Conservation (phyloP, 2,888 invertebrate species). For the Leucozona laternaria region DNA sequence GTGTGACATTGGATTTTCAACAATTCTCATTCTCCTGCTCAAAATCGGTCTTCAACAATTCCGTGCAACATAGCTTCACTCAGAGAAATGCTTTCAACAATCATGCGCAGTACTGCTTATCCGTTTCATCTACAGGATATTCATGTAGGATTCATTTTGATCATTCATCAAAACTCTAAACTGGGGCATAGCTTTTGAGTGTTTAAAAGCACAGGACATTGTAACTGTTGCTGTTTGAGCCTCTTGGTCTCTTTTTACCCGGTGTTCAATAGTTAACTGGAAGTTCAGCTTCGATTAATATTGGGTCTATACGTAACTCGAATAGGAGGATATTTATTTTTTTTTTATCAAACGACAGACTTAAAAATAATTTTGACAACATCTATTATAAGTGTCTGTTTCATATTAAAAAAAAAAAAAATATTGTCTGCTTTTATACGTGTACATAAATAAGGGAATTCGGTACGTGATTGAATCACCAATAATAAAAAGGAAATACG, state of each 20-base stretch:
- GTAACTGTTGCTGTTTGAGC: conserved; percentile 68
- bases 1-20: conserved; percentile 48
- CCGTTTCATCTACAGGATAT: conserved; percentile 42
- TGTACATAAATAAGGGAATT: too few species aligned
- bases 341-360: background rate
- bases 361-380: background rate
- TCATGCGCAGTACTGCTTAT: conserved; percentile 61
- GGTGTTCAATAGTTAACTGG: conserved; percentile 23
- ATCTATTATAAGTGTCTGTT: background rate
- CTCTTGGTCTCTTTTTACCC: conserved; percentile 4
- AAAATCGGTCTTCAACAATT: background rate
- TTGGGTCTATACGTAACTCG: background rate
- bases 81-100: conserved; percentile 12
- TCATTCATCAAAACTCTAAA: conserved; percentile 31
- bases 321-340: background rate
- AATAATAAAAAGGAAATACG: too few species aligned
- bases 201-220: conserved; percentile 53
- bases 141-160: conserved; percentile 34
- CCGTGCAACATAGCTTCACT: conserved; percentile 12
- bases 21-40: conserved; percentile 15
- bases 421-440: too few species aligned
- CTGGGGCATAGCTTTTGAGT: conserved; percentile 63
- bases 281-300: background rate
- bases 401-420: background rate
- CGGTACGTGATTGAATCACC: too few species aligned